Evolutionary conservation across 2,113 vertebrate species (phyloP).

Genomic region (Toxotes jaculatrix): DNA sequence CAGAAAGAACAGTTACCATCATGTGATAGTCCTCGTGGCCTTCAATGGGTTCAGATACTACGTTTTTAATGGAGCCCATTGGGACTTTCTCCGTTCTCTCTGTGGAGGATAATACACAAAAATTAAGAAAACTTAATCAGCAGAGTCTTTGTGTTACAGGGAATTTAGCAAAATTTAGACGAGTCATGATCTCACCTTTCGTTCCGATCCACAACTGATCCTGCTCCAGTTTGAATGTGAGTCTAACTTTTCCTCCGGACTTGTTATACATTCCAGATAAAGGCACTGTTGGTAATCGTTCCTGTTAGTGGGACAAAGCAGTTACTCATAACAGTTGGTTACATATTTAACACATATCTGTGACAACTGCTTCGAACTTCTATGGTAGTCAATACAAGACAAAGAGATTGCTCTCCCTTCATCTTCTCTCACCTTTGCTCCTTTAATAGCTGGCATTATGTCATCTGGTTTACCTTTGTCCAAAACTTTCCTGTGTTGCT

Average conservation of each 20-base stretch:
- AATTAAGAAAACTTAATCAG: neutral
- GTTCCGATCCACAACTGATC: conserved; percentile 99
- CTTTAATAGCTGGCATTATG: conserved; percentile 95
- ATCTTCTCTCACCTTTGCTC: conserved; percentile 89
- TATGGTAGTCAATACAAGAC: neutral
- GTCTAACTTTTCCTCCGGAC: conserved; percentile 95
- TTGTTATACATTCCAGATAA: conserved; percentile 99
- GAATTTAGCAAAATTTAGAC: neutral
- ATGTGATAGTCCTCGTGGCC: conserved; percentile 98
- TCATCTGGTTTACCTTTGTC: conserved; percentile 99
- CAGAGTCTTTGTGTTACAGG: neutral
- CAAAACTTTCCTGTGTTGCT: conserved; percentile 99
- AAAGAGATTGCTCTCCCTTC: neutral
- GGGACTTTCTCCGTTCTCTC: conserved; percentile 99
- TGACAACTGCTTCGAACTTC: neutral
- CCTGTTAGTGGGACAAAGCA: conserved; percentile 79
- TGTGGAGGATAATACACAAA: conserved; percentile 70
- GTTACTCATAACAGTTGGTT: neutral
- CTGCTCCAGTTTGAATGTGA: conserved; percentile 99
- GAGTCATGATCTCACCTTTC: conserved; percentile 88
- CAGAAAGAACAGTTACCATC: conserved; percentile 87
- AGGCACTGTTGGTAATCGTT: conserved; percentile 96
- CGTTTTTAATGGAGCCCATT: conserved; percentile 99
- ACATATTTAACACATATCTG: neutral
- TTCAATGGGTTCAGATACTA: conserved; percentile 98